Evolutionary conservation across 2,113 vertebrate species (phyloP).

Genomic region (Trematomus loennbergii): DNA sequence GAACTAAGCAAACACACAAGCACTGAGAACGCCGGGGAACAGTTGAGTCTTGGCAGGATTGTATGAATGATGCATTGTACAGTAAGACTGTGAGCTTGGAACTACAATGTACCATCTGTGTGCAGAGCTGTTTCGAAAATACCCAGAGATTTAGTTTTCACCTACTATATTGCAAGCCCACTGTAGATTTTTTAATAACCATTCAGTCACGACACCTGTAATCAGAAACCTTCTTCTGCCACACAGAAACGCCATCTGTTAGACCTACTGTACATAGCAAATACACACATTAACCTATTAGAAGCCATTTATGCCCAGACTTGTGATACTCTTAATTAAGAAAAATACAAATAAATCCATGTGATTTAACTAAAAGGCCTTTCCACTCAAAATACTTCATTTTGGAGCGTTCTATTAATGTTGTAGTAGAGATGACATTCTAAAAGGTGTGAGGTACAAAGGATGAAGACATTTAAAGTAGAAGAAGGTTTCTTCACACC

Average conservation of each 20-base stretch:
- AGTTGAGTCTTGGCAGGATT: conserved; percentile 50
- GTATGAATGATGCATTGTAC: conserved; percentile 55
- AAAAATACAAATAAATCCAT: not conserved
- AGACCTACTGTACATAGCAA: conserved; percentile 3
- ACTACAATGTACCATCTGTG: conserved; percentile 56
- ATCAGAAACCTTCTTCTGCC: conserved; percentile 25
- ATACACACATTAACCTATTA: not conserved
- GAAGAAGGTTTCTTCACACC: not conserved
- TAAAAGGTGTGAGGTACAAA: not conserved
- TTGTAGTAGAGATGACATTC: not conserved
- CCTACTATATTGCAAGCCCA: conserved; percentile 14
- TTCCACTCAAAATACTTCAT: not conserved
- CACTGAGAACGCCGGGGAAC: conserved; percentile 39
- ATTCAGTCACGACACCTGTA: not conserved
- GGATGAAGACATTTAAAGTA: not conserved
- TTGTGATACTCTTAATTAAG: not conserved
- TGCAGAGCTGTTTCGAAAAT: conserved; percentile 36
- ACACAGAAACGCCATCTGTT: conserved; percentile 12
- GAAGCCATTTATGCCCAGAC: not conserved
- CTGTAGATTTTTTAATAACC: conserved; percentile 16
- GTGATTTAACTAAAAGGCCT: not conserved
- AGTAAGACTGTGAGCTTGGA: conserved; percentile 39
- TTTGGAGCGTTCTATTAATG: not conserved
- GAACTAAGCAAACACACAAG: conserved; percentile 55
- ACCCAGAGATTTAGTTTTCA: conserved; percentile 30